Base-by-base conservation (phyloP, 1,140 invertebrate genomes). In the Drosophila aff. region DNA sequence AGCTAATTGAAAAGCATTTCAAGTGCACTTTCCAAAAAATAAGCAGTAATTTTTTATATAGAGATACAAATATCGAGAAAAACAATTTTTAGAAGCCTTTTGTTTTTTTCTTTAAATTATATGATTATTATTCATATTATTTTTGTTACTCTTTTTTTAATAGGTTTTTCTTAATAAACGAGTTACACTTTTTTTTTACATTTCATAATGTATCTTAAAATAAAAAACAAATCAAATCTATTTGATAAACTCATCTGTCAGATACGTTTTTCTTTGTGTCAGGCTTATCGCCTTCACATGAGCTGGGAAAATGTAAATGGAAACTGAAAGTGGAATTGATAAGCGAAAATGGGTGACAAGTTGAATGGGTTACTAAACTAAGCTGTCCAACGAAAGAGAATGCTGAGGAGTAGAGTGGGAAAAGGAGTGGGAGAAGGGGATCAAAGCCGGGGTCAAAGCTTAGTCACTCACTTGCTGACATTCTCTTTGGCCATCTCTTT, bases 301-400 rank as follows among this genome's bases (percentile, higher is more conserved):
- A 40, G 36, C 47, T 46, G 63, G 38, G 31, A 67, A 68, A 64
- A 64, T 53, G 49, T 15, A 63, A 63, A 63, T 55, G 58, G 26
- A 64, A 75, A 57, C 59, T 74, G 72, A 74, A 75, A 75, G 69
- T 75, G 41, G 38, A 74, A 64, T 57, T 74, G 72, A 75, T 75
- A 75, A 75, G 59, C 59, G 31, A 46, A 77, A 77, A 66, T 60
- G 61, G 74, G 62, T 78, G 72, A 94, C 94, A 95, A 78, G 72
- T 76, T 77, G 72, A 78, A 91, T 94, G 92, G 83, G 92, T 73
- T 75, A 64, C 63, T 46, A 65, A 55, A 31, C 67, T 68, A 46
- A 55, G 67, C 40, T 67, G 23, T 40, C 8, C 26, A 23, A n/a
- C 40, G 18, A 28, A 49, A 43, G 44, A 26, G 36, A 50, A 62